These are phyloP conservation scores for Morpho deidamia DNA, from an alignment of 2,888 invertebrate species.

Conservation along the genomic window DNA sequence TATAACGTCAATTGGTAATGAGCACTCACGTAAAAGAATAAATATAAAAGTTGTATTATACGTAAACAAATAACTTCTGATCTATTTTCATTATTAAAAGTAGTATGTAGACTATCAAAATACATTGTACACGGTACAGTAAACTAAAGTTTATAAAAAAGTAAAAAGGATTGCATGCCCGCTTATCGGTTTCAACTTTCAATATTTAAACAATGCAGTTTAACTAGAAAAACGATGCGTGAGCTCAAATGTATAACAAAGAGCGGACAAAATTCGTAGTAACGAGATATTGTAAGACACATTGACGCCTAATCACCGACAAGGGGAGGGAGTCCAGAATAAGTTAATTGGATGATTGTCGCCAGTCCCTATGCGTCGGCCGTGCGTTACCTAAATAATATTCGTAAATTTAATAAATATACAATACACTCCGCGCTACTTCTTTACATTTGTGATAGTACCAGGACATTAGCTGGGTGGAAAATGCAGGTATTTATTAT, in stretches of 20 bases:
- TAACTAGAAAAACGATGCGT: constrained; percentile 7
- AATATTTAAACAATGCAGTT: constrained; percentile 9
- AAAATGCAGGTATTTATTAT: constrained; percentile 16
- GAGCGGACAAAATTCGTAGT: constrained; percentile 25
- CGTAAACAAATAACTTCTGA: too few species aligned
- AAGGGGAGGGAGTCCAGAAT: constrained; percentile 55
- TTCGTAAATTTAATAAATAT: background rate
- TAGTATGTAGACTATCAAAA: background rate
- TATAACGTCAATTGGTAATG: too few species aligned
- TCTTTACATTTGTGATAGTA: too few species aligned
- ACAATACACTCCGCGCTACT: background rate
- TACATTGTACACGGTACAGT: background rate
- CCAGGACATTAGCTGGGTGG: too few species aligned
- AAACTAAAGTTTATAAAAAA: background rate
- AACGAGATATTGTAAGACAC: constrained; percentile 47
- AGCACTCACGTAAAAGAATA: too few species aligned
- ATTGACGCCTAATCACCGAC: constrained; percentile 55
- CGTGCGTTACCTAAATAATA: constrained; percentile 38
- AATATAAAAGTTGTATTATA: too few species aligned
- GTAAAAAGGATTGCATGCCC: background rate
- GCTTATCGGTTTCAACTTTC: constrained; percentile 11
- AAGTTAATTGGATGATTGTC: constrained; percentile 57
- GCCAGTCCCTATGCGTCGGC: constrained; percentile 49
- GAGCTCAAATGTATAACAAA: constrained; percentile 12
- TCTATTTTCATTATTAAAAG: background rate